Percentiles rank a stretch among this genome's conserved stretches.
Conservation (phyloP, 53 echinoderm and acorn worm species). For the Pentamera pediparva region DNA sequence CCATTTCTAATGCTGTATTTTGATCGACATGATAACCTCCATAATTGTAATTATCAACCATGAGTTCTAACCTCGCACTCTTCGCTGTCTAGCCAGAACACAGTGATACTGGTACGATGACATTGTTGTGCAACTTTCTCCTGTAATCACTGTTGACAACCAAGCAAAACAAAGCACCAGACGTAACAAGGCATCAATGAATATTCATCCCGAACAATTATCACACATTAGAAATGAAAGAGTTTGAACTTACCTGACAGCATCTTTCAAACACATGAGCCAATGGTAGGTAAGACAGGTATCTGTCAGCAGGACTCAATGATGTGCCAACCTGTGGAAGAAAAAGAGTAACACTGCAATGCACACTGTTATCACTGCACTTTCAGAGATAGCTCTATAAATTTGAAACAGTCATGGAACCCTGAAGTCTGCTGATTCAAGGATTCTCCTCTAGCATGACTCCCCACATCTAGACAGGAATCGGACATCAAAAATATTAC, state of each 20-base stretch:
- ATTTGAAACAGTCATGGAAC: neutral
- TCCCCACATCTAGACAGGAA: neutral
- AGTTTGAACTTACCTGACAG: conserved; percentile 33
- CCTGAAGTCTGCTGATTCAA: neutral
- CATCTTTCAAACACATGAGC: conserved; percentile 49
- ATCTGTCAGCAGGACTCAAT: neutral
- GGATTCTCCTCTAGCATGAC: neutral
- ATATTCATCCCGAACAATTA: neutral
- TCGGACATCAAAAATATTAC: neutral
- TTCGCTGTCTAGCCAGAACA: neutral
- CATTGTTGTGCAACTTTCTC: no score
- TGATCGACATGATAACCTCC: no score
- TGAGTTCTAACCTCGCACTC: neutral
- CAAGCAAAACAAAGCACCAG: no score
- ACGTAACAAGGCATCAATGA: neutral
- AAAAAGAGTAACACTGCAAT: neutral
- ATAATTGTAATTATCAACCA: no score
- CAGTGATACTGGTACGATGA: no score
- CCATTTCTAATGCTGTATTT: no score
- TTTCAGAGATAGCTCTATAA: neutral
- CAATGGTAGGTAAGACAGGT: conserved; percentile 53
- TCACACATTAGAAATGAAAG: neutral
- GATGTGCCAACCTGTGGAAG: conserved; percentile 8
- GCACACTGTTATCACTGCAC: neutral
- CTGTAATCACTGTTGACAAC: no score